Evolutionary conservation across 37 sponge, comb jelly and placozoan genomes (phyloP).

Genomic region (Dysidea cf. avara): DNA sequence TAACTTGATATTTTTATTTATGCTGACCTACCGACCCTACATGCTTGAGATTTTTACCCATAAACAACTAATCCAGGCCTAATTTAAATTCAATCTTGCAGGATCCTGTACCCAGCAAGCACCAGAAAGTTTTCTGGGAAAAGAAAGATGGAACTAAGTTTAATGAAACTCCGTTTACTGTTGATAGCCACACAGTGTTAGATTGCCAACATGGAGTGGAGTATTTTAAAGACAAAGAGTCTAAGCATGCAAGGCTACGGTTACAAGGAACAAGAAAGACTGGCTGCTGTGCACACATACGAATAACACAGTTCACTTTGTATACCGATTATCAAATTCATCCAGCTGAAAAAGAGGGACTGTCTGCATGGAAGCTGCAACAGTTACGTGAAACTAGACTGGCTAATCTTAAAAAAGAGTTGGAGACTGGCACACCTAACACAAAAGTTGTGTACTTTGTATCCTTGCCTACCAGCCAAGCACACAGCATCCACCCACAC

Average conservation of each 20-base stretch:
- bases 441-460: conserved; percentile 2
- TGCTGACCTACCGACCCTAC: no score
- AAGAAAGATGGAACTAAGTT: conserved; percentile 1
- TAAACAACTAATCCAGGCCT: no score
- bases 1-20: no score
- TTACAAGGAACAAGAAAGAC: conserved; percentile 26
- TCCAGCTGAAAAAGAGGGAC: background rate
- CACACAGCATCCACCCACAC: conserved; percentile 15
- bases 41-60: no score
- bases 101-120: no score
- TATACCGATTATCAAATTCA: conserved; percentile 13
- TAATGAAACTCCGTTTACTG: conserved; percentile 15
- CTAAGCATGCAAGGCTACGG: background rate
- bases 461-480: conserved; percentile 11
- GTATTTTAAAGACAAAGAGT: conserved; percentile 6
- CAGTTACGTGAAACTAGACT: background rate
- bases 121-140: no score
- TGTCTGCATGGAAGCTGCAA: background rate
- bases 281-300: conserved; percentile 16
- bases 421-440: background rate
- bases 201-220: conserved; percentile 12
- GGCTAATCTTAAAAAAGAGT: background rate
- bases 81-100: no score
- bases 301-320: background rate
- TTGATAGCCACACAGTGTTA: conserved; percentile 2